These are phyloP conservation scores for Leucania comma DNA, from an alignment of 2,888 invertebrate genomes.

Conservation along the genomic window DNA sequence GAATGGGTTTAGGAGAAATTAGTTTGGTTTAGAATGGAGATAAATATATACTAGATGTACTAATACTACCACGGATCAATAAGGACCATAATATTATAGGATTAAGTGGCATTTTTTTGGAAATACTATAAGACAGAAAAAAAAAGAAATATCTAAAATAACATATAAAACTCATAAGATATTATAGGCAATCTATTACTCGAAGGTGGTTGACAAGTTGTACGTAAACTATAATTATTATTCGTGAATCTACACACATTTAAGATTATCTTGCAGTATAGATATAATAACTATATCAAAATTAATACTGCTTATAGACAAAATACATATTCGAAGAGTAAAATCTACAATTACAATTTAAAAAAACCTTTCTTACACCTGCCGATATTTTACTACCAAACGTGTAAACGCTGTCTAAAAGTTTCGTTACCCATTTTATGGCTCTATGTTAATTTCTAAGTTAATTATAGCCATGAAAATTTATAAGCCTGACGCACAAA, in stretches of 20 bases:
- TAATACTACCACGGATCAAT: too few species aligned
- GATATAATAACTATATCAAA: too few species aligned
- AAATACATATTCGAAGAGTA: background rate
- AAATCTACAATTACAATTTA: slow-evolving; percentile 39
- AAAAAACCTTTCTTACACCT: slow-evolving; percentile 76
- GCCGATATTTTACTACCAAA: slow-evolving; percentile 83
- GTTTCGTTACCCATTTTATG: slow-evolving; percentile 89
- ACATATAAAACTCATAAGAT: background rate
- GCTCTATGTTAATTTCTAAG: slow-evolving; percentile 90
- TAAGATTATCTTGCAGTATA: too few species aligned
- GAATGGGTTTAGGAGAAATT: background rate
- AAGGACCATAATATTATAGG: background rate
- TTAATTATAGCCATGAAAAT: slow-evolving; percentile 90
- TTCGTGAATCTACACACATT: too few species aligned
- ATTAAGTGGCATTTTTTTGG: background rate
- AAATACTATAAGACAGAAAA: too few species aligned
- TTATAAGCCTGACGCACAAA: slow-evolving; percentile 85
- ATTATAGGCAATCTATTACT: too few species aligned
- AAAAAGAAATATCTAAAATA: background rate
- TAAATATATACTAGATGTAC: too few species aligned
- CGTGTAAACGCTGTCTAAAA: slow-evolving; percentile 87
- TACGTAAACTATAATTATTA: too few species aligned
- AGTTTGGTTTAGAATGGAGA: background rate
- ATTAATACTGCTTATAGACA: background rate
- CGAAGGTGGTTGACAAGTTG: too few species aligned